These are phyloP conservation scores for Apteryx owenii DNA, from an alignment of 2,113 vertebrate genomes.

Conservation along the genomic window DNA sequence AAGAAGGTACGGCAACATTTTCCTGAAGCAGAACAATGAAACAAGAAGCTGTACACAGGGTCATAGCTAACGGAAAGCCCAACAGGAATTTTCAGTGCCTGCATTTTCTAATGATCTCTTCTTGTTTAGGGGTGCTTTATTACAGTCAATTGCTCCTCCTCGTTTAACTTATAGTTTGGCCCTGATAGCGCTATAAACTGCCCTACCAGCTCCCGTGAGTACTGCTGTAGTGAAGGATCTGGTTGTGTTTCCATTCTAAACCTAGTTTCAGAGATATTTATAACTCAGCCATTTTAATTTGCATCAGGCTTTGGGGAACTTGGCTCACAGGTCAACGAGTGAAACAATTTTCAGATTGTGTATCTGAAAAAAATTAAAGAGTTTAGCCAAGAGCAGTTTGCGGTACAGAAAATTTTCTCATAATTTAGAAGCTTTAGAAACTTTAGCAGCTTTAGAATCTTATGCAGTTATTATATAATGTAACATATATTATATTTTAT, in stretches of 20 bases:
- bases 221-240: conserved; percentile 21
- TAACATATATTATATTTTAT: background rate
- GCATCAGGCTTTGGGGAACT: conserved; percentile 65
- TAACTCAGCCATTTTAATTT: conserved; percentile 72
- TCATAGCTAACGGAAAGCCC: conserved; percentile 1
- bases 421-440: conserved; percentile 34
- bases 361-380: conserved; percentile 40
- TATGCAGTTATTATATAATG: background rate
- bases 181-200: conserved; percentile 53
- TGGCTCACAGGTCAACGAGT: conserved; percentile 53
- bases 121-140: conserved; percentile 57
- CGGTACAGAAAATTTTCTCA: conserved; percentile 26
- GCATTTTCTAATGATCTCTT: conserved; percentile 39
- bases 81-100: background rate
- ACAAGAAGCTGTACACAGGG: background rate
- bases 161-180: conserved; percentile 34
- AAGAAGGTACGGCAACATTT: background rate
- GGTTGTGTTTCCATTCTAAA: conserved; percentile 60
- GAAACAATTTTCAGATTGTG: conserved; percentile 50
- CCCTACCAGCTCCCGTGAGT: conserved; percentile 55
- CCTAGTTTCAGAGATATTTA: conserved; percentile 63
- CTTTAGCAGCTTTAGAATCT: background rate
- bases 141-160: conserved; percentile 36
- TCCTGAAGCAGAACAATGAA: conserved; percentile 45
- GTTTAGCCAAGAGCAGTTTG: conserved; percentile 44